Conservation (phyloP, 2,888 invertebrate species). For the Cacoxenus indagator region DNA sequence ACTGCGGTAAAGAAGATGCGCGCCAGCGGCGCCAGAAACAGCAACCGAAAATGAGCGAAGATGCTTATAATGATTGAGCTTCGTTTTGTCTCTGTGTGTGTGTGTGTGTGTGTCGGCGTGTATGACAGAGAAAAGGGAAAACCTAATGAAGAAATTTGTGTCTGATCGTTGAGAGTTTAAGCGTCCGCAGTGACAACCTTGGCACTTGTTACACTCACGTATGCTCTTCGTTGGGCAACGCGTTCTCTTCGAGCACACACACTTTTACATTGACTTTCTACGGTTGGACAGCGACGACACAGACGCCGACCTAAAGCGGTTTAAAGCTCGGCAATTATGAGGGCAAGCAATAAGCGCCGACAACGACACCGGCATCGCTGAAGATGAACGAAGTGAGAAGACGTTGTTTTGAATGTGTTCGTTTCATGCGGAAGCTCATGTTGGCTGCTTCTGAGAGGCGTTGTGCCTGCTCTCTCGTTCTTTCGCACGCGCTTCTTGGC, state of each 20-base stretch:
- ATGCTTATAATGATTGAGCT: too few relatives aligned
- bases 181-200: slow-evolving; percentile 11
- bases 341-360: slow-evolving; percentile 32
- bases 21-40: background rate
- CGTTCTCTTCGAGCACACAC: background rate
- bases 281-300: slow-evolving; percentile 30
- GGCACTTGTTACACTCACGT: background rate
- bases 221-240: background rate
- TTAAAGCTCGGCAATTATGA: background rate
- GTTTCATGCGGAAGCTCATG: slow-evolving; percentile 52
- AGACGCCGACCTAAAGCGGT: slow-evolving; percentile 1
- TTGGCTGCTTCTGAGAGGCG: background rate
- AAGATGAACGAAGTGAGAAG: slow-evolving; percentile 29
- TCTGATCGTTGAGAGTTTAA: background rate
- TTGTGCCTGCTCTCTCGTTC: slow-evolving; percentile 6
- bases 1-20: background rate
- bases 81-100: background rate
- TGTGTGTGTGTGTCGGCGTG: background rate
- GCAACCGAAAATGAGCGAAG: background rate
- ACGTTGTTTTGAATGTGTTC: slow-evolving; percentile 27
- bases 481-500: background rate
- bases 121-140: background rate
- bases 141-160: background rate
- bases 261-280: slow-evolving; percentile 48
- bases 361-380: slow-evolving; percentile 12